Percentiles rank a stretch among this genome's conserved stretches.
These are phyloP conservation scores for Acipenser transmontanus DNA, from an alignment of 2,797 vertebrate genomes.

Conservation along the genomic window DNA sequence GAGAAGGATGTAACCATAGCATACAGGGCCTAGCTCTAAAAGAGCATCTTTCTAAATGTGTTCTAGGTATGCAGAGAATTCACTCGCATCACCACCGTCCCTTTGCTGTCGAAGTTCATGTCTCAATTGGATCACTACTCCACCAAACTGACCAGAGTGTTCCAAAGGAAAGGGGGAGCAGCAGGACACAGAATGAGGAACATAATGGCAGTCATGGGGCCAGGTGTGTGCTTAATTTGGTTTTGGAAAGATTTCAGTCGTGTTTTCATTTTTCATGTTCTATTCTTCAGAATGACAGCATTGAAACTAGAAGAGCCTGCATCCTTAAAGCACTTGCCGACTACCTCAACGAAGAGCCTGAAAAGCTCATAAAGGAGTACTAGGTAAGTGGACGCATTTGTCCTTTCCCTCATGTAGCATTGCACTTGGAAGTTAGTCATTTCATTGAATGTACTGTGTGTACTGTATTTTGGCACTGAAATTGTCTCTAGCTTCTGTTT, in stretches of 20 bases:
- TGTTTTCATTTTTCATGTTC: background rate
- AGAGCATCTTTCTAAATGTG: background rate
- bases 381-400: background rate
- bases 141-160: slow-evolving; percentile 10
- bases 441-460: background rate
- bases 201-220: slow-evolving; percentile 3
- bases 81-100: background rate
- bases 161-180: slow-evolving; percentile 16
- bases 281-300: no score
- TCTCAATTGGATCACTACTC: slow-evolving; percentile 17
- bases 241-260: background rate
- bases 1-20: no score
- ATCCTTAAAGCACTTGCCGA: background rate
- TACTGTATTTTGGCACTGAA: background rate
- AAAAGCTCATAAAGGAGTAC: background rate
- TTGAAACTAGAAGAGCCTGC: background rate
- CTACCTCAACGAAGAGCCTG: background rate
- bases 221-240: background rate
- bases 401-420: background rate
- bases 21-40: background rate
- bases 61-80: background rate
- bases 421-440: background rate
- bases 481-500: background rate
- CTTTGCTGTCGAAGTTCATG: background rate
- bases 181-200: slow-evolving; percentile 3